Evolutionary conservation across 1,140 invertebrate species (phyloP), one percentile per base, ranked within the genome.

Genomic region (Diabrotica undecimpunctata): DNA sequence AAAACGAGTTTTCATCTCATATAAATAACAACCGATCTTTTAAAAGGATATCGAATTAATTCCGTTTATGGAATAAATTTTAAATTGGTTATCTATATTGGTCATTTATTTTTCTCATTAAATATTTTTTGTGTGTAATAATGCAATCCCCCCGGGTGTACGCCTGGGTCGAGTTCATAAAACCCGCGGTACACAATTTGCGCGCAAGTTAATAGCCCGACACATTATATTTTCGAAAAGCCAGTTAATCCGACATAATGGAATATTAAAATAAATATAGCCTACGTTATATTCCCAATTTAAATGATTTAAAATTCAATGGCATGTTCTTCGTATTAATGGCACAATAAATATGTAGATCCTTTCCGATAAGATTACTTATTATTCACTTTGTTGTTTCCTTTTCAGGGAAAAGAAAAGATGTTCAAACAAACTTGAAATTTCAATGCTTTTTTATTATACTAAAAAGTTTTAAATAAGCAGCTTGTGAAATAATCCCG

Each of bases 301-400:
- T 72, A 71, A 74, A 74, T 70, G 67, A 74, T 72, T 71, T 74
- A 71, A 74, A 74, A 74, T 74, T 74, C 71, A 72, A 74, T 72
- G 63, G 71, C 67, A 69, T 69, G 71, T 69, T 69, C 61, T 61
- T 59, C 72, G 71, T 69, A 61, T 72, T 74, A 74, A 74, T 74
- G 69, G 71, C 62, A 71, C 69, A 72, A 74, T 74, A 74, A 74
- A 74, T 72, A 74, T 74, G 71, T 58, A 66, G 64, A 66, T 66
- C 58, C 52, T 37, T 46, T 60, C n/a, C 56, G 59, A 66, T 66
- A 66, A 66, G 58, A 66, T 66, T 55, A 53, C 53, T 62, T 53
- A 62, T 53, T 62, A 52, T 62, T 62, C 51, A 53, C 61, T 62
- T 10, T 35, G 25, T 62, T 62, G 51, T 50, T 62, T 53, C 51